Evolutionary conservation across 2,888 invertebrate species (phyloP).

Genomic region (Pardosa pseudoannulata): DNA sequence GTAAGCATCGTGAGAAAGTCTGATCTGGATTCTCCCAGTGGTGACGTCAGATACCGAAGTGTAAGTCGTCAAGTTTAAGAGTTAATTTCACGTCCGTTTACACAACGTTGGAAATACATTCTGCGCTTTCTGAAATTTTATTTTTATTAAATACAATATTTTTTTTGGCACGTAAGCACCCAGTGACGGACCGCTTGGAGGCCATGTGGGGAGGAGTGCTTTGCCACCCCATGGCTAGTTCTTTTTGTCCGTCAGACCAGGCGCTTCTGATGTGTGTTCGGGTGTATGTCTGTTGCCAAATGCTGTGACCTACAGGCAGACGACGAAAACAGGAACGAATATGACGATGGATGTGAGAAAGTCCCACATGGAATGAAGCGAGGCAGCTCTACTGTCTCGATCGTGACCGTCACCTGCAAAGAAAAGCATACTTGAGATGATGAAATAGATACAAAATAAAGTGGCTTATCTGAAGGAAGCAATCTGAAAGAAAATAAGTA

Average conservation of each 20-base stretch:
- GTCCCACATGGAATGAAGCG: constrained; percentile 8
- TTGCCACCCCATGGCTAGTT: background rate
- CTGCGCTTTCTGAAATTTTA: background rate
- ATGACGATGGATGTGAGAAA: background rate
- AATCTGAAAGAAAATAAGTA: too few species aligned
- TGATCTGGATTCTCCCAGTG: too few species aligned
- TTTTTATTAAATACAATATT: constrained; percentile 20
- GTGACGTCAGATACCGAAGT: too few species aligned
- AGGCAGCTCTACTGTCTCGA: background rate
- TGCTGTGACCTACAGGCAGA: constrained; percentile 42
- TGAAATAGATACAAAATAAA: too few species aligned
- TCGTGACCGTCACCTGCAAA: constrained; percentile 50
- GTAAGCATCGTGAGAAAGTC: too few species aligned
- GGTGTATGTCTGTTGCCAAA: background rate
- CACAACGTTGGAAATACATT: background rate
- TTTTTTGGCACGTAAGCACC: background rate
- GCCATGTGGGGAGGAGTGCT: background rate
- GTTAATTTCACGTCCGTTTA: background rate
- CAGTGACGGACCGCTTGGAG: background rate
- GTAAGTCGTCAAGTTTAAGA: too few species aligned
- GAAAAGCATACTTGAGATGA: too few species aligned
- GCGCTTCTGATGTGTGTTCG: background rate
- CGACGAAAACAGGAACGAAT: constrained; percentile 53
- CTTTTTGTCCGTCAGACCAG: background rate
- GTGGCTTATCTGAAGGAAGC: too few species aligned